These are phyloP conservation scores for Lobophora halterata DNA, from an alignment of 2,888 invertebrate species.

Conservation along the genomic window DNA sequence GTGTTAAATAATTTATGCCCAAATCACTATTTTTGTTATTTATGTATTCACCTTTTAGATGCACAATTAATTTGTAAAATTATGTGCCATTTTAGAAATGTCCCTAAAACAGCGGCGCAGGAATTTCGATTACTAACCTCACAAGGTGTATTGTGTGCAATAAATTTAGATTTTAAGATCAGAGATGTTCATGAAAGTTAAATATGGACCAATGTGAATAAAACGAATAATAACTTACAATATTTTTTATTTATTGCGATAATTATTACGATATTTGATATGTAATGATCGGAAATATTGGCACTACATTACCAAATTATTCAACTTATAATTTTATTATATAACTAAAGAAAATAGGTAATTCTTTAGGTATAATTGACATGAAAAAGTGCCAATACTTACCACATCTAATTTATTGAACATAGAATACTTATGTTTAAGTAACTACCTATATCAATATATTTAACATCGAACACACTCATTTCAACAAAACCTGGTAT, in stretches of 20 bases:
- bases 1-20: constrained; percentile 28
- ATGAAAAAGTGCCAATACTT: too few relatives aligned
- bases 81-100: constrained; percentile 5
- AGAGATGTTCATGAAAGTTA: constrained; percentile 19
- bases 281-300: too few relatives aligned
- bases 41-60: constrained; percentile 8
- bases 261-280: constrained; percentile 15
- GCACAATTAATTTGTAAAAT: constrained; percentile 1
- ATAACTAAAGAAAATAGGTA: too few relatives aligned
- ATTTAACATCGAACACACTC: too few relatives aligned
- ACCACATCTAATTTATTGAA: too few relatives aligned
- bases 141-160: constrained; percentile 33
- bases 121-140: constrained; percentile 19
- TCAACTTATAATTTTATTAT: too few relatives aligned
- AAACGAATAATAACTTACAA: constrained; percentile 49
- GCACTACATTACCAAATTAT: too few relatives aligned
- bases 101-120: constrained; percentile 10
- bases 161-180: constrained; percentile 21
- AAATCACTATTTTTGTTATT: constrained; percentile 16
- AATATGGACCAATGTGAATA: constrained; percentile 52
- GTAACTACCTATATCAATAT: too few relatives aligned
- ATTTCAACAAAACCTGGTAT: too few relatives aligned
- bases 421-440: too few relatives aligned
- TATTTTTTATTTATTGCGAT: constrained; percentile 48
- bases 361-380: too few relatives aligned